These are phyloP conservation scores for Protodeltote pygarga DNA, from an alignment of 2,888 invertebrate species.

Conservation along the genomic window DNA sequence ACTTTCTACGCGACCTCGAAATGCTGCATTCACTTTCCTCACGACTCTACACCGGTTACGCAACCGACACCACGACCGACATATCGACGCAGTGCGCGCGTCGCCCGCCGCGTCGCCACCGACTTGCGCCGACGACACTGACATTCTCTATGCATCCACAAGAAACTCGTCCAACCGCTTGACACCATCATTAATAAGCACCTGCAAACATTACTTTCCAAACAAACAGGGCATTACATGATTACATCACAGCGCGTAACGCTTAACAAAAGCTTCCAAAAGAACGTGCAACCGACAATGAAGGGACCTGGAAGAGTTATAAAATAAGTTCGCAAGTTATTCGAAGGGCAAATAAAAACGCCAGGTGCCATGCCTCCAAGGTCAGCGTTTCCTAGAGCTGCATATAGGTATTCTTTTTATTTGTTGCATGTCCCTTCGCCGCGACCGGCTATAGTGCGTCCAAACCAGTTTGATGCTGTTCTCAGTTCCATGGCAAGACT, in stretches of 20 bases:
- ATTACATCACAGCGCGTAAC: conserved; percentile 61
- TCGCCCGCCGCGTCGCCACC: conserved; percentile 30
- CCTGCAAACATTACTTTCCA: conserved; percentile 39
- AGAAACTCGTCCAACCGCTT: conserved; percentile 57
- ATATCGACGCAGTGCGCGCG: conserved; percentile 68
- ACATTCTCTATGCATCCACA: conserved; percentile 46
- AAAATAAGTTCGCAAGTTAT: conserved; percentile 80
- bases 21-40: conserved; percentile 86
- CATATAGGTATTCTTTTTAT: conserved; percentile 85
- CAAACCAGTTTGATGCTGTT: conserved; percentile 82
- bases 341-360: conserved; percentile 83
- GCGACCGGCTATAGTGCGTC: conserved; percentile 81
- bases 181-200: conserved; percentile 47
- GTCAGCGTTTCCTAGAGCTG: conserved; percentile 86
- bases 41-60: conserved; percentile 83
- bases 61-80: conserved; percentile 79
- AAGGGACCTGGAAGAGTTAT: conserved; percentile 66
- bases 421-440: conserved; percentile 81
- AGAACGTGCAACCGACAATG: conserved; percentile 43
- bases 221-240: conserved; percentile 62
- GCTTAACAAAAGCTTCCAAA: conserved; percentile 41
- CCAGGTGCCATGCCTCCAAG: conserved; percentile 86
- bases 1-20: conserved; percentile 87
- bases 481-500: conserved; percentile 76
- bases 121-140: conserved; percentile 44